These are phyloP conservation scores for Heliornis fulica DNA, from an alignment of 2,113 vertebrate genomes.

Conservation along the genomic window DNA sequence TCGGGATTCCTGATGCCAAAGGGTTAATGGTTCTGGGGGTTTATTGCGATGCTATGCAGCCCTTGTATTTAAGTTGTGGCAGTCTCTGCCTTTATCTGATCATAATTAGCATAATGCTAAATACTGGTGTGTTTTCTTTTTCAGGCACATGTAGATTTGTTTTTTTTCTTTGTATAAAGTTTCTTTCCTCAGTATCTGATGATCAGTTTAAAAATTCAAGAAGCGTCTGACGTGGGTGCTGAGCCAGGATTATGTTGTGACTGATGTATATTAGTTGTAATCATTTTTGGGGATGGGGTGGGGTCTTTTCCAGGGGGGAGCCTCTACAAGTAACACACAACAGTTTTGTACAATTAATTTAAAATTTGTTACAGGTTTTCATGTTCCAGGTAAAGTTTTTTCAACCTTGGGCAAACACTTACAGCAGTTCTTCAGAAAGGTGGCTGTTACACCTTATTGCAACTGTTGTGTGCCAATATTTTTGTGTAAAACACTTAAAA, in stretches of 20 bases:
- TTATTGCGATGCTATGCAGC: constrained; percentile 62
- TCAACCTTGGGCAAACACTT: constrained; percentile 70
- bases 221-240: constrained; percentile 67
- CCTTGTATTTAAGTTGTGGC: constrained; percentile 67
- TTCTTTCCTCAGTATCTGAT: constrained; percentile 67
- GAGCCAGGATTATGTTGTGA: constrained; percentile 79
- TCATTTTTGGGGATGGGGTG: constrained; percentile 63
- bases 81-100: constrained; percentile 30
- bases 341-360: constrained; percentile 87
- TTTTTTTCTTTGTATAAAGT: constrained; percentile 66
- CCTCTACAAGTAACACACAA: constrained; percentile 75
- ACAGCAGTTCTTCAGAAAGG: constrained; percentile 74
- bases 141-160: constrained; percentile 71
- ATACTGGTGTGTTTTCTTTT: constrained; percentile 58
- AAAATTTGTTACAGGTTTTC: constrained; percentile 84
- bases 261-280: constrained; percentile 84
- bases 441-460: constrained; percentile 55
- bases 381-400: constrained; percentile 80
- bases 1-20: constrained; percentile 49
- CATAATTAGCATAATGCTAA: constrained; percentile 55
- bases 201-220: constrained; percentile 70
- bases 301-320: constrained; percentile 71
- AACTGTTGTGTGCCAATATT: constrained; percentile 74
- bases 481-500: constrained; percentile 74
- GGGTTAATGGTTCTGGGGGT: constrained; percentile 47